These are phyloP conservation scores for Atherix ibis DNA, from an alignment of 2,888 invertebrate species.

Conservation along the genomic window DNA sequence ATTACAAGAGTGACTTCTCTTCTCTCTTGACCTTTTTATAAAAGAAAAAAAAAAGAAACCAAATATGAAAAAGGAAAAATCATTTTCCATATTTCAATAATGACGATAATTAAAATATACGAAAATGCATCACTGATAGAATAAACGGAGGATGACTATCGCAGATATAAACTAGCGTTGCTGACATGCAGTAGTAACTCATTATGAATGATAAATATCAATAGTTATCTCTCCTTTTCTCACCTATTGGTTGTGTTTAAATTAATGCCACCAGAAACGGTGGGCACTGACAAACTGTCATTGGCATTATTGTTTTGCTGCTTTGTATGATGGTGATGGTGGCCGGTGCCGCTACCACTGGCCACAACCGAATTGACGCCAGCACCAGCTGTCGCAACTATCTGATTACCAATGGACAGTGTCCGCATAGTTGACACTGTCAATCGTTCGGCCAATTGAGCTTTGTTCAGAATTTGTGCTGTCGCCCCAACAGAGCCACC, in stretches of 20 bases:
- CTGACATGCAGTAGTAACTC: too few relatives aligned
- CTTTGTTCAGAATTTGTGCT: conserved; percentile 9
- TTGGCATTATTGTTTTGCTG: conserved; percentile 8
- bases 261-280: conserved; percentile 13
- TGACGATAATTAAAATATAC: too few relatives aligned
- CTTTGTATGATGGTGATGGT: too few relatives aligned
- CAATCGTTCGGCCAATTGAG: conserved; percentile 13
- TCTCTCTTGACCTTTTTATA: too few relatives aligned
- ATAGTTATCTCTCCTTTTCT: conserved; percentile 32
- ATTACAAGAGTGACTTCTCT: too few relatives aligned
- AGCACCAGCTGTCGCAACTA: conserved; percentile 6
- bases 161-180: too few relatives aligned
- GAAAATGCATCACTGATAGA: too few relatives aligned
- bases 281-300: conserved; percentile 3
- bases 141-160: too few relatives aligned
- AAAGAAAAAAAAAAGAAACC: too few relatives aligned
- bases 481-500: conserved; percentile 3
- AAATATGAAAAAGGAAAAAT: too few relatives aligned
- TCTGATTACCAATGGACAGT: conserved; percentile 8
- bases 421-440: conserved; percentile 11
- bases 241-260: conserved; percentile 31
- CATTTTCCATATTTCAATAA: too few relatives aligned
- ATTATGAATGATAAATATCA: conserved; percentile 12
- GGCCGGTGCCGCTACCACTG: conserved; percentile 1
- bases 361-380: not conserved